Evolutionary conservation across 2,888 invertebrate species (phyloP).

Genomic region (Lymantria monacha): DNA sequence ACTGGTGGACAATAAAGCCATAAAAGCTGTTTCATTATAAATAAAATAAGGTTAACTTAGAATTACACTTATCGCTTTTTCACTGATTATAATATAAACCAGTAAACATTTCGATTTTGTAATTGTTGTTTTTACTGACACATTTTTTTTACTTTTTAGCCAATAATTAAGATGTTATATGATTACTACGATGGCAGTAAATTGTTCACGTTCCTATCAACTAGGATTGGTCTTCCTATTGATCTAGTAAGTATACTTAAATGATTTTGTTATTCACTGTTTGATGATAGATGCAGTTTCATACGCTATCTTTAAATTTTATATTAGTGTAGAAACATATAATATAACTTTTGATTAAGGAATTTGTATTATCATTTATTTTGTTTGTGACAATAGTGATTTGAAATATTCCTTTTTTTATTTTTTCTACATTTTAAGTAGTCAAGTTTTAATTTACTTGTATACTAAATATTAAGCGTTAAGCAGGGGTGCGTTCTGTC

Average conservation of each 20-base stretch:
- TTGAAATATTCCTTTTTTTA: no score
- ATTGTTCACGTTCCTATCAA: constrained; percentile 86
- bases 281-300: neutral
- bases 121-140: neutral
- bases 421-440: no score
- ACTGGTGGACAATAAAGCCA: constrained; percentile 22
- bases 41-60: constrained; percentile 10
- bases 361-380: no score
- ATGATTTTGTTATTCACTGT: neutral
- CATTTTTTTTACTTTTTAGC: constrained; percentile 11
- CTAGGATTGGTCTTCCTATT: constrained; percentile 86
- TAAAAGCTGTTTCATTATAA: constrained; percentile 25
- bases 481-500: no score
- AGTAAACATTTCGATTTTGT: neutral
- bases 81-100: neutral
- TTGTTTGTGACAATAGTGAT: no score
- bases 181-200: constrained; percentile 87
- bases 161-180: constrained; percentile 47
- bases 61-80: neutral
- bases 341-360: no score
- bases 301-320: no score
- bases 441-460: no score
- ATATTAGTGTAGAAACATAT: no score
- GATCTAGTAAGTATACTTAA: constrained; percentile 86
- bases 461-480: no score